Percentiles rank a stretch among this genome's conserved stretches.
Conservation (phyloP, 2,797 vertebrate genomes). For the Enteromius afrohamiltoni region DNA sequence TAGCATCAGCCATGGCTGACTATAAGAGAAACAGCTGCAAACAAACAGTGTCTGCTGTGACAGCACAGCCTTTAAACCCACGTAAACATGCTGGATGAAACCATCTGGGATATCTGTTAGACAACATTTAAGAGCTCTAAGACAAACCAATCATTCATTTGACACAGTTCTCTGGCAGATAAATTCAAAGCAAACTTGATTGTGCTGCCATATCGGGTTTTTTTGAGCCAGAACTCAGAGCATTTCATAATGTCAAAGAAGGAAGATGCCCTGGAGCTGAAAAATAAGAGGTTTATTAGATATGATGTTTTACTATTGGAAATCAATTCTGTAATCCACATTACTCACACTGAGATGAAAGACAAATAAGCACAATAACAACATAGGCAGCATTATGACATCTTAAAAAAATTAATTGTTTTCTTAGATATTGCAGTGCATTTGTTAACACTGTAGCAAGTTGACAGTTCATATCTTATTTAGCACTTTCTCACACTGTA, state of each 20-base stretch:
- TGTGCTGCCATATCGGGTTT: constrained; percentile 64
- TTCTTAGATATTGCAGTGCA: not conserved
- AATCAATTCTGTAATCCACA: not conserved
- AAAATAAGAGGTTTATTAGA: constrained; percentile 75
- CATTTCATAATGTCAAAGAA: constrained; percentile 55
- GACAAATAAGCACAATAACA: not conserved
- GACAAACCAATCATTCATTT: constrained; percentile 64
- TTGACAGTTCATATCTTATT: not conserved
- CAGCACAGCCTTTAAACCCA: constrained; percentile 22
- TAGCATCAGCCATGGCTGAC: constrained; percentile 49
- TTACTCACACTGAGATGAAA: not conserved
- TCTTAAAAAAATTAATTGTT: not conserved
- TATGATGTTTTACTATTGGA: constrained; percentile 62
- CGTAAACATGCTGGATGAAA: constrained; percentile 46
- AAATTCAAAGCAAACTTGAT: constrained; percentile 69
- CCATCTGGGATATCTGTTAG: constrained; percentile 51
- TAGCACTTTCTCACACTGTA: not conserved
- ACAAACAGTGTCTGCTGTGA: constrained; percentile 3
- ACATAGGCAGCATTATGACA: not conserved
- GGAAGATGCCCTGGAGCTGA: constrained; percentile 63
- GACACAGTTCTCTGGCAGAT: constrained; percentile 66
- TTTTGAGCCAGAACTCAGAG: constrained; percentile 42
- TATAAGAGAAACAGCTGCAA: constrained; percentile 46
- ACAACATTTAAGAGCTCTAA: constrained; percentile 55
- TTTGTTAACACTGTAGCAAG: not conserved